Percentiles rank a stretch among this genome's conserved stretches.
phyloP scores from a whole-genome alignment of 2,888 invertebrate genomes.

The Ischnura elegans region DNA sequence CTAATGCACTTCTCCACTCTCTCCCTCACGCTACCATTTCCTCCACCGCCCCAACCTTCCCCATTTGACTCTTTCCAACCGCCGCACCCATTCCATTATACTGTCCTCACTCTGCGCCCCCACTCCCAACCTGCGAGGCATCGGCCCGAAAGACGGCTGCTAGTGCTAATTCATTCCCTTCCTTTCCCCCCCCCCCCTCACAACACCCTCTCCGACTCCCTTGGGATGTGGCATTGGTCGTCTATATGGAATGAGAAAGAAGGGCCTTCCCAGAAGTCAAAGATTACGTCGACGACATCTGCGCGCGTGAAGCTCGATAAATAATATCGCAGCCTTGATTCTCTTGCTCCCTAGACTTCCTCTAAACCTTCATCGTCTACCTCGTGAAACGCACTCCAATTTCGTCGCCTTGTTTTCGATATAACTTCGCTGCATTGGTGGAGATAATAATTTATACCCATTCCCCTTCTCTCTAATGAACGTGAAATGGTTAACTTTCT shows the following conservation, averaged over 20 bases:
- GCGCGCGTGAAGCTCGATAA: not conserved
- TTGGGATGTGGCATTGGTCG: not conserved
- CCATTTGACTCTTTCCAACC: not conserved
- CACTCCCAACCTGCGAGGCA: not conserved
- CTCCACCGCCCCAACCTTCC: not conserved
- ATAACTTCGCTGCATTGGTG: no score
- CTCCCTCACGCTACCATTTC: not conserved
- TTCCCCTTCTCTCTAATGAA: no score
- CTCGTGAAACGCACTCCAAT: no score
- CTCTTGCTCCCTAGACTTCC: not conserved
- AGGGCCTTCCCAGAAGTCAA: not conserved
- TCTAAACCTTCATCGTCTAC: not conserved
- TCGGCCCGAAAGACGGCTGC: not conserved
- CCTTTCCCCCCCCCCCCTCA: not conserved
- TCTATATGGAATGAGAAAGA: not conserved
- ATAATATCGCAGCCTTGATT: not conserved
- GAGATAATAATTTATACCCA: no score
- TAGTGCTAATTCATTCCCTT: not conserved
- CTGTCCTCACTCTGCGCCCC: not conserved
- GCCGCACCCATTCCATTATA: not conserved
- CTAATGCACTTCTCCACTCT: not conserved
- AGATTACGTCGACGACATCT: constrained; percentile 17
- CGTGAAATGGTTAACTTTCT: no score
- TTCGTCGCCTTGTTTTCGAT: no score
- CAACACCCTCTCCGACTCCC: not conserved